Base-by-base conservation (phyloP, 2,797 vertebrate genomes). In the Limosa lapponica region DNA sequence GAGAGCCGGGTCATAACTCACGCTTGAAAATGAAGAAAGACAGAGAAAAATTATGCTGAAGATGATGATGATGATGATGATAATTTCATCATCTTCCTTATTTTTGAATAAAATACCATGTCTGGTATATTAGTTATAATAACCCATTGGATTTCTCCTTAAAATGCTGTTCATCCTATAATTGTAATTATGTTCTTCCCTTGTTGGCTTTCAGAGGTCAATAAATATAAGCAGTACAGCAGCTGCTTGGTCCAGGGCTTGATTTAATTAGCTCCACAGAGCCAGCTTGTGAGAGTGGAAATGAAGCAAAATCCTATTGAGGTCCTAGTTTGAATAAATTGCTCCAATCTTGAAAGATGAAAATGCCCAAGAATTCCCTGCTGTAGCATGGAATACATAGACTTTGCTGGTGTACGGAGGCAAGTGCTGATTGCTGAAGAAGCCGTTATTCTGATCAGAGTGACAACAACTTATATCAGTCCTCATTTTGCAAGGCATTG, bases 241-340 rank as follows among this genome's bases (percentile, higher is more conserved):
- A 88, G 55, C 86, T 82, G 72, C 32, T 54, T 61, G 71, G 48
- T 27, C 41, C 36, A 69, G 54, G 48, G 52, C 61, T 65, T 80
- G 83, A 70, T 82, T 88, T 85, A 90, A 88, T 87, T 81, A 84
- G 71, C 73, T 94, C 34, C 46, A 27, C 48, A 62, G 75, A 88
- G 71, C 66, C 83, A 65, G 74, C 59, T 55, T 69, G 37, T n/a
- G 32, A 73, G 65, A 57, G 41, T 65, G 61, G 70, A 78, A 90
- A 70, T 48, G 52, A 77, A 81, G 62, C 58, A 80, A 80, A 71
- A 46, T 84, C 52, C 69, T 87, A 44, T 30, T 37, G n/a, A 90
- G 57, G 57, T 69, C n/a, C 61, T 65, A 66, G 36, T 59, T 82
- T 70, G 64, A 72, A 93, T n/a, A 57, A 87, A 92, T 82, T 37